Base-by-base conservation (phyloP, 35 echinoderm and acorn worm genomes). In the Amphiura filiformis region DNA sequence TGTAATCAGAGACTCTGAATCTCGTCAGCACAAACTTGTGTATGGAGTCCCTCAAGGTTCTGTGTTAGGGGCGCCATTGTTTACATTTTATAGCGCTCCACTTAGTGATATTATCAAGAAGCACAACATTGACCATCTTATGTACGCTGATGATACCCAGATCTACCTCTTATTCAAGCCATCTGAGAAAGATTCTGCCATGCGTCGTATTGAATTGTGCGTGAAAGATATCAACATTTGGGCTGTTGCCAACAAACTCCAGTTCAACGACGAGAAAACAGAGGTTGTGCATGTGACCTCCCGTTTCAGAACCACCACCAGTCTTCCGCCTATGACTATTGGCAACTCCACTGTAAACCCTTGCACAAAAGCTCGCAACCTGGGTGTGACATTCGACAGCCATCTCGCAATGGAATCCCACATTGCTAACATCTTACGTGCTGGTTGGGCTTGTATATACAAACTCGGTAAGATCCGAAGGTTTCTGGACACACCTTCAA, bases 41-140 rank as follows among this genome's bases (percentile, higher is more conserved):
- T 64, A 34, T 32, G 44, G 82, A 17, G 82, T 84, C 34, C 82
- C 82, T 57, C 56, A 84, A 35, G 82, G 44, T 34, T 83, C 81
- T 31, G 81, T 57, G 35, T 32, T 31, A 26, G 49, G 52, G 30
- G 82, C 82, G 12, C 82, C 82, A 57, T 36, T 84, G 47, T 57
- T 65, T 28, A 82, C 80, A 12, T 82, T 42, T 37, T 82, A 38
- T 32, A 82, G 37, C 35, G 80, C 77, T 35, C 78, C 87, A 30
- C 34, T 81, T 13, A 80, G 77, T 80, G 77, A 88, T 49, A 38
- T 86, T 33, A 86, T 77, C 1, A 39, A 78, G 18, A 76, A 36
- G 26, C 86, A 88, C 37, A 35, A 33, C 77, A 37, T 88, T 42
- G n/a, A 79, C 32, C 36, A 77, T 17, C 38, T n/a, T n/a, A n/a